Percentiles rank a stretch among this genome's conserved stretches.
These are phyloP conservation scores for Anthonomus grandis DNA, from an alignment of 1,140 invertebrate species.

Conservation along the genomic window DNA sequence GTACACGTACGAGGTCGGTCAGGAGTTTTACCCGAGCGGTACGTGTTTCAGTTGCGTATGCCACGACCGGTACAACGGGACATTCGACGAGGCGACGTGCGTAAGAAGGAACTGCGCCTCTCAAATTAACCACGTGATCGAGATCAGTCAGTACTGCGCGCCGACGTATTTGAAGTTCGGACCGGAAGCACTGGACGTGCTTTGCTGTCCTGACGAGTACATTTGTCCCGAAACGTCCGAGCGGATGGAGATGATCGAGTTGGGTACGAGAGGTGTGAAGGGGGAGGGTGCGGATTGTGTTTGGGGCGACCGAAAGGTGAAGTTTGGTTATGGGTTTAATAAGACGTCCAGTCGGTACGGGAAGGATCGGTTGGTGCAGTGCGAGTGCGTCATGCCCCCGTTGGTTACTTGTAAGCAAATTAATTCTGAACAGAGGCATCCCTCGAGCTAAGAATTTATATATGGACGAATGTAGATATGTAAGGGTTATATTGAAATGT, in stretches of 20 bases:
- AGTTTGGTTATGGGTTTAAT: slow-evolving; percentile 29
- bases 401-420: slow-evolving; percentile 33
- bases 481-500: too few relatives aligned
- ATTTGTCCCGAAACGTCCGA: slow-evolving; percentile 29
- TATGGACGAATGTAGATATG: too few relatives aligned
- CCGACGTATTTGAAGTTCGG: slow-evolving; percentile 22
- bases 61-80: slow-evolving; percentile 33
- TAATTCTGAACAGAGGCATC: too few relatives aligned
- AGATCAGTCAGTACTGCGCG: slow-evolving; percentile 32
- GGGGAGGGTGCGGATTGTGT: too few relatives aligned
- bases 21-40: slow-evolving; percentile 31
- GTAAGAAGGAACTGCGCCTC: slow-evolving; percentile 23
- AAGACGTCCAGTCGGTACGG: slow-evolving; percentile 16
- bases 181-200: background rate
- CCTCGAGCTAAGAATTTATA: too few relatives aligned
- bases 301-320: slow-evolving; percentile 26
- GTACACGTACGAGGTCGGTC: slow-evolving; percentile 27
- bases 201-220: slow-evolving; percentile 31
- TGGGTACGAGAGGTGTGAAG: slow-evolving; percentile 21
- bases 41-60: slow-evolving; percentile 36
- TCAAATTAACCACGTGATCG: slow-evolving; percentile 21
- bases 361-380: slow-evolving; percentile 10
- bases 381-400: slow-evolving; percentile 32
- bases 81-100: slow-evolving; percentile 30
- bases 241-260: slow-evolving; percentile 13